Base-by-base conservation (phyloP, 2,888 invertebrate species). In the Drosophila bunnanda region DNA sequence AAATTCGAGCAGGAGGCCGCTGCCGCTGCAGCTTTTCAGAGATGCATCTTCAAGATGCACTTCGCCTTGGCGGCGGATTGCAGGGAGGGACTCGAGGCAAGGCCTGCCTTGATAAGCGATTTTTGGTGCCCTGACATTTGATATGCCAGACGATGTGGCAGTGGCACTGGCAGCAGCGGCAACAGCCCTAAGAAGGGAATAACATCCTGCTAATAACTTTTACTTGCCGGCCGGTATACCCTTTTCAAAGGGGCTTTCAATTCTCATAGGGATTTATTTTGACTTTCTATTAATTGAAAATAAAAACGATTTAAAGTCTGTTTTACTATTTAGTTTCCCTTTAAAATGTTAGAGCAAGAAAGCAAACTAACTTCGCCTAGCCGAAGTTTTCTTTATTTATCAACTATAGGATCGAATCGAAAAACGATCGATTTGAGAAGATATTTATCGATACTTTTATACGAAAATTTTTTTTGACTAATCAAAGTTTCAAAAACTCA, bases 41-140 rank as follows among this genome's bases (percentile, higher is more conserved):
- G 80, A 85, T 89, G 88, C 86, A 89, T 76, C 82, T 88, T 85
- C 32, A 2, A 20, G 38, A 41, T 65, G 76, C 76, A 82, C 9
- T 50, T 50, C 20, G 32, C 50, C 48, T 65, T 13, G 39, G 22
- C 10, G 20, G 13, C 25, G 44, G 17, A 41, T 17, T 43, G 36
- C 25, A 32, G 30, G 46, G 28, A 34, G 38, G 54, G n/a, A 54
- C 56, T 59, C 53, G 59, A 30, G 60, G 62, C 52, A 65, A 41
- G 60, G 57, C 43, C 59, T 59, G 78, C 28, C 70, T 82, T 59
- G 80, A 82, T 82, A 80, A 66, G 76, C 70, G 61, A 28, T 58
- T 66, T 66, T 85, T 87, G 82, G 79, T 79, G 72, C 59, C 43
- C 48, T 61, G 89, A 78, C 73, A 83, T 83, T 88, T 86, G 82